Evolutionary conservation across 2,797 vertebrate genomes (phyloP), one percentile per base, ranked within the genome.

Genomic region (Clarias platycephalus): DNA sequence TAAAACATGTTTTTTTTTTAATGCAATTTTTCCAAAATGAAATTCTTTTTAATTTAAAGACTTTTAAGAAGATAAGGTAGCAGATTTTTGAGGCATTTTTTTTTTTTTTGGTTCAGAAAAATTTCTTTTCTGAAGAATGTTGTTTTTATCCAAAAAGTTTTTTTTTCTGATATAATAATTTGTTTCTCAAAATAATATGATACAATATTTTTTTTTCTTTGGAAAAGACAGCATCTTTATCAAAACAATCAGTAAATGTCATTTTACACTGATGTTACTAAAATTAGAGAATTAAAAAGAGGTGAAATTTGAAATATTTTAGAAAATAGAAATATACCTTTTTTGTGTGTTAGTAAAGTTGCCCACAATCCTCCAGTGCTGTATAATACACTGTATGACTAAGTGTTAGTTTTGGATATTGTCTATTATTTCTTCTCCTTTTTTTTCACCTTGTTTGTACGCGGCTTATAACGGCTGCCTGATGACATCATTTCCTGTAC

Each of bases 401-500:
- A 63, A 79, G 40, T 40, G 10, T 20, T 78, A 26, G 31, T 78
- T 62, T 34, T 1, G 9, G 22, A 24, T 37, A 7, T 37, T 15
- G n/a, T 62, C 5, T 58, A 44, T 44, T 44, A 9, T 62, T 44
- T 37, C 15, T n/a, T 22, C 18, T 26, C 16, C 53, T 31, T 15
- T 28, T 71, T 70, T 63, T 28, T 71, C 62, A 70, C 64, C 80
- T 71, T 68, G 28, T 60, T 83, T 40, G 57, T 84, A 55, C 28
- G 72, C 63, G 24, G 80, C 76, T 82, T 76, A 34, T 71, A 63
- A 64, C 62, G 70, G 37, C 86, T 71, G 71, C 63, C 71, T 71
- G 37, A 64, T 88, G 86, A 88, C 86, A 88, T 90, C 72, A 90
- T 91, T 78, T 87, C 75, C 55, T 84, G 80, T 86, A n/a, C 49